Evolutionary conservation across 35 echinoderm and acorn worm species (phyloP), one percentile per base, ranked within the genome.

Genomic region (Stichopus chloronotus): DNA sequence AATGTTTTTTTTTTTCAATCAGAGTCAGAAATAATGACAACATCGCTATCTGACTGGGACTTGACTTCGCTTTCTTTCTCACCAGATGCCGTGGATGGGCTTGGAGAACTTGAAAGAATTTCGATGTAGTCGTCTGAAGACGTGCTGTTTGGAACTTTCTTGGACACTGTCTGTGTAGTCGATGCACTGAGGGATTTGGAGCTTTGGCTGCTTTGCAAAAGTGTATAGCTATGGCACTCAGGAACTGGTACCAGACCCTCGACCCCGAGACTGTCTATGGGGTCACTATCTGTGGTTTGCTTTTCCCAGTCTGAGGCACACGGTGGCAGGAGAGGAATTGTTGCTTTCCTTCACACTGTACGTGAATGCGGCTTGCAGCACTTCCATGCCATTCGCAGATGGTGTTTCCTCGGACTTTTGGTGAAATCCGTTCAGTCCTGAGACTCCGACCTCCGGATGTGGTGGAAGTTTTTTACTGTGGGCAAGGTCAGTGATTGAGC

Each of bases 1-100:
- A 24, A 83, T 16, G 16, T 43, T 14, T 71, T 71, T 71, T 71
- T 9, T 5, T 5, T 5, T 85, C 19, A 89, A 72, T 89, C 87
- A 43, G 87, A 89, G 59, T 89, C 87, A 89, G 87, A 89, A 72
- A 89, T 89, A 59, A 89, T n/a, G 25, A 89, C 61, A 0, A 89
- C 87, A 89, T 89, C 87, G 9, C 61, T 19, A 1, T 89, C 87
- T 10, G 58, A 24, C 52, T 89, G 43, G 20, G 22, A 56, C 6
- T 52, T 57, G 12, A 57, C 55, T 16, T 43, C 87, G 0, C 56
- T 43, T 57, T 71, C 87, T 59, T 7, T 72, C 23, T 59, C 87
- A 52, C 57, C 57, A 72, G 59, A 58, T 17, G 7, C 7, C 20
- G 87, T n/a, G 11, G n/a, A 19, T 7, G 87, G 87, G 55, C 87